A percentile compares a stretch with the other conserved stretches of the same genome.
Conservation (phyloP, 2,888 invertebrate genomes). For the Catocala fraxini region DNA sequence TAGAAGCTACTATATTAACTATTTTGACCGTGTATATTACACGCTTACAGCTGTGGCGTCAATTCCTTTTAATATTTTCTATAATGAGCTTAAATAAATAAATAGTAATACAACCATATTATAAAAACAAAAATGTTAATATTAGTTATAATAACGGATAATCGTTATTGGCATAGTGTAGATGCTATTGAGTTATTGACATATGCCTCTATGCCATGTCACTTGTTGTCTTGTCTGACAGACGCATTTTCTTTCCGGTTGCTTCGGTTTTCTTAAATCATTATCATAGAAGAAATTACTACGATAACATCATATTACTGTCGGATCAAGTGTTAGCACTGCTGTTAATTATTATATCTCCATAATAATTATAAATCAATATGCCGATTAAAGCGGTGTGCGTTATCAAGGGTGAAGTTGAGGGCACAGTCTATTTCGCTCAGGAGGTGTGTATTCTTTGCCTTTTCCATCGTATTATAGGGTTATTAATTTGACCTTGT, state of each 20-base stretch:
- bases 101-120: too few relatives aligned
- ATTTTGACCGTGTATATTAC: too few relatives aligned
- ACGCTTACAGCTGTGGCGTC: too few relatives aligned
- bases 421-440: constrained; percentile 93
- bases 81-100: too few relatives aligned
- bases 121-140: too few relatives aligned
- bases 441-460: constrained; percentile 88
- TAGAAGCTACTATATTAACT: too few relatives aligned
- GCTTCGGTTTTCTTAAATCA: background rate
- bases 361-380: constrained; percentile 33
- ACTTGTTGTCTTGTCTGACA: background rate
- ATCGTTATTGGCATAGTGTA: too few relatives aligned
- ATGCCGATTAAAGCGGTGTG: constrained; percentile 94
- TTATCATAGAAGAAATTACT: background rate
- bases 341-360: background rate
- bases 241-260: background rate
- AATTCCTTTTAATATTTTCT: too few relatives aligned
- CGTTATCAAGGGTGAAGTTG: constrained; percentile 94
- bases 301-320: background rate
- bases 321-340: background rate
- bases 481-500: constrained; percentile 28
- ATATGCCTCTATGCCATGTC: background rate
- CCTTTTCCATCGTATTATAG: background rate
- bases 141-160: too few relatives aligned
- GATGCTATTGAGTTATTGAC: too few relatives aligned